A percentile compares a stretch with the other conserved stretches of the same genome.
phyloP scores from a whole-genome alignment of 2,797 vertebrate genomes.

The Hyperoplus immaculatus region DNA sequence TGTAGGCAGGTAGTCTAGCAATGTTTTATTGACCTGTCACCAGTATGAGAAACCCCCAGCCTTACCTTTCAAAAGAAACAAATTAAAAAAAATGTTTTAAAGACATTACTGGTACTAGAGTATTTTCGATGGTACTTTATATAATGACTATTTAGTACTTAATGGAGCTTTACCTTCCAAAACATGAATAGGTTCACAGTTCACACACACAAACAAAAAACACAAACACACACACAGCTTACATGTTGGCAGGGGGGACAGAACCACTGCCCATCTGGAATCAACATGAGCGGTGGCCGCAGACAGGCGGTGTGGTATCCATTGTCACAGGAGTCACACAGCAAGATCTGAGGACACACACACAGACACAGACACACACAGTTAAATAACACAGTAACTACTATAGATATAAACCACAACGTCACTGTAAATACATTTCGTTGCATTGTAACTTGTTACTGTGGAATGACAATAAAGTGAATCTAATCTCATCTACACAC shows the following conservation, averaged over 20 bases:
- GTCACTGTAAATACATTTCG: too few relatives aligned
- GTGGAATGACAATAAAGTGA: too few relatives aligned
- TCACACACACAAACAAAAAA: neutral
- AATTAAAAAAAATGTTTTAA: too few relatives aligned
- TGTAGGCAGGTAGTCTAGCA: neutral
- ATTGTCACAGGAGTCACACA: slow-evolving; percentile 96
- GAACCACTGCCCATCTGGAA: slow-evolving; percentile 99
- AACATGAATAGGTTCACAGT: neutral
- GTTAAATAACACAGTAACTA: neutral
- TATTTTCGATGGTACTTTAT: neutral
- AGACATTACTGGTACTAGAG: neutral
- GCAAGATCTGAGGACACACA: slow-evolving; percentile 88
- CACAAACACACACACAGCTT: slow-evolving; percentile 44
- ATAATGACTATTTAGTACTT: neutral
- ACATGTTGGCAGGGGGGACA: slow-evolving; percentile 98
- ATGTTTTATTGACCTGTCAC: neutral
- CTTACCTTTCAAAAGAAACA: neutral
- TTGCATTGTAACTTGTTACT: too few relatives aligned
- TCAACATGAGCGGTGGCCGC: slow-evolving; percentile 96
- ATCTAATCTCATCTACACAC: too few relatives aligned
- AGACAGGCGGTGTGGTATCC: slow-evolving; percentile 98
- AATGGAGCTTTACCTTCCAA: neutral
- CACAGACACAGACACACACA: neutral
- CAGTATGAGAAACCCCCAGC: neutral
- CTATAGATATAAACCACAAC: neutral